phyloP scores from a whole-genome alignment of 2,113 vertebrate genomes.

The Lepisosteus oculatus region DNA sequence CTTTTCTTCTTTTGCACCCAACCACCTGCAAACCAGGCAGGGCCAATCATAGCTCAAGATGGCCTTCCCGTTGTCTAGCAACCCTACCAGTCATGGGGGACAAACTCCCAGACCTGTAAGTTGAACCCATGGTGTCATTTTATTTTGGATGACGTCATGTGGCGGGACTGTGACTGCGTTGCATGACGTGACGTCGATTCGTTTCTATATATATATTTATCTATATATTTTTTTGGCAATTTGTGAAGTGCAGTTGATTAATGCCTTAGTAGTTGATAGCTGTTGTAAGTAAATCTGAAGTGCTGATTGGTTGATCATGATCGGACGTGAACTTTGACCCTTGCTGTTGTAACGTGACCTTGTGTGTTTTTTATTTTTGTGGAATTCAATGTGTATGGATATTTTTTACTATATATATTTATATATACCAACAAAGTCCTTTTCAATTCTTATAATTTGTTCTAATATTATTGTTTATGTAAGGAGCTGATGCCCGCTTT shows the following conservation, averaged over 20 bases:
- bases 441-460: conserved; percentile 23
- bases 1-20: conserved; percentile 70
- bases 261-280: conserved; percentile 60
- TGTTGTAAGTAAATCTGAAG: conserved; percentile 62
- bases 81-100: conserved; percentile 61
- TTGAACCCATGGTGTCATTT: conserved; percentile 75
- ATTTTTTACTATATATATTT: conserved; percentile 48
- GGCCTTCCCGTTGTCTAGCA: conserved; percentile 68
- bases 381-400: conserved; percentile 54
- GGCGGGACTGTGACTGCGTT: conserved; percentile 73
- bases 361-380: conserved; percentile 58
- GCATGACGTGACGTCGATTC: conserved; percentile 72
- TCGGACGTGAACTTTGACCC: conserved; percentile 64
- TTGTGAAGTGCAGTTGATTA: conserved; percentile 67
- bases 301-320: conserved; percentile 61
- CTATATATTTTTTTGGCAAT: conserved; percentile 58
- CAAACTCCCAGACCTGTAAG: conserved; percentile 73
- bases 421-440: conserved; percentile 36
- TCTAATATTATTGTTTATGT: conserved; percentile 13
- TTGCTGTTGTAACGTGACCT: conserved; percentile 66
- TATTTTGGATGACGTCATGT: conserved; percentile 74
- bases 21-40: conserved; percentile 67
- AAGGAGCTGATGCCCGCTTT: conserved; percentile 16
- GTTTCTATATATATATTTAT: conserved; percentile 47
- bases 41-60: conserved; percentile 72